These are phyloP conservation scores for Trileptium ribeirensis DNA, from an alignment of 2,888 invertebrate species.

Conservation along the genomic window DNA sequence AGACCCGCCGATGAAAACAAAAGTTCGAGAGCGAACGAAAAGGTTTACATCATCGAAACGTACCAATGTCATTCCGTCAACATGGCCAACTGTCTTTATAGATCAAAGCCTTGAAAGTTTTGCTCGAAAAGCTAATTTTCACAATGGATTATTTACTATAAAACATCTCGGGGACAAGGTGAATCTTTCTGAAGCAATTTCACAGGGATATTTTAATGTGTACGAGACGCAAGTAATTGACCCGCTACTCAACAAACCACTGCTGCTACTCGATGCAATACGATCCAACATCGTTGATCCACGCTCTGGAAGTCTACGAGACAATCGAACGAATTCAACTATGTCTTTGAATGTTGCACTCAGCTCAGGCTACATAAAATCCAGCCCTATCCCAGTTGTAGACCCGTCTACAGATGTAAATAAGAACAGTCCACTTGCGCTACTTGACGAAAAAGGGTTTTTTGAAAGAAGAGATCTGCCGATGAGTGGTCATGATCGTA, in stretches of 20 bases:
- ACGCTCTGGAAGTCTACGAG: slow-evolving; percentile 47
- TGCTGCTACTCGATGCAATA: slow-evolving; percentile 63
- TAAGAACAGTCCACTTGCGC: slow-evolving; percentile 41
- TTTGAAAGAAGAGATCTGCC: slow-evolving; percentile 35
- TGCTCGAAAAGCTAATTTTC: slow-evolving; percentile 61
- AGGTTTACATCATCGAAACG: background rate
- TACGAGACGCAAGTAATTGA: slow-evolving; percentile 62
- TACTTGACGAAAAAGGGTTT: slow-evolving; percentile 32
- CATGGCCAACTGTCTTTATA: slow-evolving; percentile 19
- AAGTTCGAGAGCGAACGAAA: slow-evolving; percentile 9
- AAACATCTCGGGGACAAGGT: slow-evolving; percentile 61
- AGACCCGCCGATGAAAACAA: slow-evolving; percentile 33
- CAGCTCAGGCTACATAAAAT: slow-evolving; percentile 40
- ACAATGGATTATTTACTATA: slow-evolving; percentile 63
- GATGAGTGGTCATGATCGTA: slow-evolving; percentile 13
- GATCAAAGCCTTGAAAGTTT: slow-evolving; percentile 61
- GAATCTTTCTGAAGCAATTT: slow-evolving; percentile 72
- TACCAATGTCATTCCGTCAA: background rate
- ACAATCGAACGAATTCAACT: slow-evolving; percentile 48
- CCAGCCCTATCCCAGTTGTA: background rate
- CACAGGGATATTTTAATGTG: slow-evolving; percentile 63
- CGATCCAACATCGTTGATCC: slow-evolving; percentile 48
- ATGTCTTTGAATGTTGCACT: slow-evolving; percentile 49
- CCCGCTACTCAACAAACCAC: slow-evolving; percentile 59
- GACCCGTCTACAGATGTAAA: background rate